A percentile compares a stretch with the other conserved stretches of the same genome.
These are phyloP conservation scores for Adelphocoris suturalis DNA, from an alignment of 2,888 invertebrate species.

Conservation along the genomic window DNA sequence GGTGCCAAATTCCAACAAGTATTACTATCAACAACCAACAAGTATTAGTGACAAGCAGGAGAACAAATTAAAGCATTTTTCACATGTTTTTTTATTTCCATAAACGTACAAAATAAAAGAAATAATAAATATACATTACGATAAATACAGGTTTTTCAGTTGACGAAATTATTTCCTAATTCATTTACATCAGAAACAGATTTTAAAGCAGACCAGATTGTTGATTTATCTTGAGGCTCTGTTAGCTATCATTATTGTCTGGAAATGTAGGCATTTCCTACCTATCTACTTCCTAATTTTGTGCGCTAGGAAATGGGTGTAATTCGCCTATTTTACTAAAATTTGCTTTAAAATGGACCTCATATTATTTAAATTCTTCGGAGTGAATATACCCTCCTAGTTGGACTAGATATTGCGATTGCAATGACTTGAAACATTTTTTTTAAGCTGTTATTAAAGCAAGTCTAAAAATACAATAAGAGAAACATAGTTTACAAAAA, in stretches of 20 bases:
- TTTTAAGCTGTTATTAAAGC: constrained; percentile 62
- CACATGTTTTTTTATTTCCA: constrained; percentile 69
- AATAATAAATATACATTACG: constrained; percentile 74
- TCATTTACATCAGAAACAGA: constrained; percentile 41
- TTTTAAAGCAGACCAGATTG: constrained; percentile 60
- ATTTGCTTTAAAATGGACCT: constrained; percentile 28
- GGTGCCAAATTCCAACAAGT: too few relatives aligned
- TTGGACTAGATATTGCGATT: constrained; percentile 72
- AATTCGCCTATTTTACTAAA: constrained; percentile 26
- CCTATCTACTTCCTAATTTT: not conserved
- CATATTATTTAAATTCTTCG: constrained; percentile 39
- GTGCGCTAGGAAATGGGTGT: constrained; percentile 37
- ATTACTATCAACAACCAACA: too few relatives aligned
- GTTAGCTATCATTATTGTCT: constrained; percentile 17
- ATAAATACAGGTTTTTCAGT: constrained; percentile 71
- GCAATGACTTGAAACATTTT: constrained; percentile 66
- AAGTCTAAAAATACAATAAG: constrained; percentile 65
- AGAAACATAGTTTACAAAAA: constrained; percentile 57
- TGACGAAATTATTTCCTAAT: constrained; percentile 37
- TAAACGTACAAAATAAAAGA: constrained; percentile 74
- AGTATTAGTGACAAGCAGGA: not conserved
- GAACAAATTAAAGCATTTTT: not conserved
- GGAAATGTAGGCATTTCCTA: not conserved
- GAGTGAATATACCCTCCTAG: constrained; percentile 59
- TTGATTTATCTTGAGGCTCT: constrained; percentile 15